These are phyloP conservation scores for Lithophane leautieri DNA, from an alignment of 2,888 invertebrate species.

Conservation along the genomic window DNA sequence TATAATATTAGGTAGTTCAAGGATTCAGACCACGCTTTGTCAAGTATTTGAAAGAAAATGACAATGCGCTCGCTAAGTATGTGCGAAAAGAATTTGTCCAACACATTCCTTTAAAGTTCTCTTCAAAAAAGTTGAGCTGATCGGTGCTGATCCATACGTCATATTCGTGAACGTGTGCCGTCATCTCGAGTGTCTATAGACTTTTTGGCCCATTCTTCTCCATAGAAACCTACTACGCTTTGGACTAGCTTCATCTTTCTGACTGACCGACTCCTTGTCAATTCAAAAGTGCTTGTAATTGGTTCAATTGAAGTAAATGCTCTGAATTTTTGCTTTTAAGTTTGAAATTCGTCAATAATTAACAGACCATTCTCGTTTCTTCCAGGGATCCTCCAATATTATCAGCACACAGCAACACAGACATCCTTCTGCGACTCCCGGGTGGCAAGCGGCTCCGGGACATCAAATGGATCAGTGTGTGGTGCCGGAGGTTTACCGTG, in stretches of 20 bases:
- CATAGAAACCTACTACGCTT: too few relatives aligned
- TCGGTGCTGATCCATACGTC: neutral
- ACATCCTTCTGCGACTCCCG: slow-evolving; percentile 95
- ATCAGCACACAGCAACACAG: slow-evolving; percentile 93
- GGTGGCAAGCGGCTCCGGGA: slow-evolving; percentile 95
- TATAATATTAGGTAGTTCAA: too few relatives aligned
- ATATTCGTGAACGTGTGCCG: neutral
- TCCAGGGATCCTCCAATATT: slow-evolving; percentile 95
- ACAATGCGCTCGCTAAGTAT: neutral
- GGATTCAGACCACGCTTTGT: neutral
- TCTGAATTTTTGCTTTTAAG: too few relatives aligned
- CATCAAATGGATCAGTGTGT: slow-evolving; percentile 97
- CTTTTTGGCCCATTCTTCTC: neutral
- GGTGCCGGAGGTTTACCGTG: slow-evolving; percentile 97
- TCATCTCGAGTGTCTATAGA: neutral
- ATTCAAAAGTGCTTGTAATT: too few relatives aligned
- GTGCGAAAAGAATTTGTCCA: neutral
- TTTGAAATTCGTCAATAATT: neutral
- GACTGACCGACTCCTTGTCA: too few relatives aligned
- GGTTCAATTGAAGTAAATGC: too few relatives aligned
- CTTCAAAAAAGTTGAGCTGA: neutral
- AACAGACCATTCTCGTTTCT: slow-evolving; percentile 58
- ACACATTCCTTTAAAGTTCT: neutral
- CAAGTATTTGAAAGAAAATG: neutral
- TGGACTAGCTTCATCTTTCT: too few relatives aligned